Conservation (phyloP, 2,888 invertebrate species). For the Pammene aurita region DNA sequence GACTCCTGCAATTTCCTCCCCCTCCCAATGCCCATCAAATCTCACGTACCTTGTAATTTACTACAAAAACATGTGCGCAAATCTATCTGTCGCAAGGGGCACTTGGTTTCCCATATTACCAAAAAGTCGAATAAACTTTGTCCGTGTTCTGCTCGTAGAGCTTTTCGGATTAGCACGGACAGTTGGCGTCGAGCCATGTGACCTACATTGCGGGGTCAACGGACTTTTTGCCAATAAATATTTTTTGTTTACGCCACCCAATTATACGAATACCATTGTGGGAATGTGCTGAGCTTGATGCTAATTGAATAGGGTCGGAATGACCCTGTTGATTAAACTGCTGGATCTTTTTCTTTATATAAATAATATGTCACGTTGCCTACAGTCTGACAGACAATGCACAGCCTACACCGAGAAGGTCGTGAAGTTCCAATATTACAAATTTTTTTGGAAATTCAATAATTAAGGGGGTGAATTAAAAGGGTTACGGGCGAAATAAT, state of each 20-base stretch:
- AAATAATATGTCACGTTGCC: neutral
- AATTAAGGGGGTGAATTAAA: too few relatives aligned
- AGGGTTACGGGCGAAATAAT: too few relatives aligned
- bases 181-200: constrained; percentile 56
- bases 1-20: constrained; percentile 3
- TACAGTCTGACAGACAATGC: neutral
- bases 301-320: constrained; percentile 15
- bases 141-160: constrained; percentile 23
- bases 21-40: constrained; percentile 20
- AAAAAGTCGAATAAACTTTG: constrained; percentile 16
- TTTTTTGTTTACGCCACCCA: constrained; percentile 60
- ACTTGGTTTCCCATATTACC: constrained; percentile 7
- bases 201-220: constrained; percentile 56
- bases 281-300: constrained; percentile 18
- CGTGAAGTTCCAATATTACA: too few relatives aligned
- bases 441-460: too few relatives aligned
- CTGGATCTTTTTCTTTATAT: neutral
- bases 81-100: constrained; percentile 51
- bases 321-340: constrained; percentile 15
- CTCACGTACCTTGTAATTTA: constrained; percentile 32
- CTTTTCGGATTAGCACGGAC: constrained; percentile 45
- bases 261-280: constrained; percentile 44
- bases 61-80: constrained; percentile 53
- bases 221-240: constrained; percentile 56
- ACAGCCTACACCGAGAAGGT: too few relatives aligned